Evolutionary conservation across 2,797 vertebrate species (phyloP), one percentile per base, ranked within the genome.

Genomic region (Cyprinella venusta): DNA sequence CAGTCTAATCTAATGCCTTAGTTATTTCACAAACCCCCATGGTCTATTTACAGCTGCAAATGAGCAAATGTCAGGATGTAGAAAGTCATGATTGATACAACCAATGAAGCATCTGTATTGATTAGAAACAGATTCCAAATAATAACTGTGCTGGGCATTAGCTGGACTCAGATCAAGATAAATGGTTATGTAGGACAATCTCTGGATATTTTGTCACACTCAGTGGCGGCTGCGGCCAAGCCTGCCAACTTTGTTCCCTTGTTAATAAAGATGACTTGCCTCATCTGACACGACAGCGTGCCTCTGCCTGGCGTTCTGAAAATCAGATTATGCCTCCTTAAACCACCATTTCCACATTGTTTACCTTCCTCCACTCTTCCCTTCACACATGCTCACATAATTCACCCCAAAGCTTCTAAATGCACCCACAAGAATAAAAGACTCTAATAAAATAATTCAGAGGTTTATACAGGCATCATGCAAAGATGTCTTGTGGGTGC

Each of bases 321-420:
- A 88, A 89, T 87, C 81, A 71, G 87, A 89, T 89, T 84, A 89
- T 86, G 74, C 76, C 84, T 86, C 74, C 80, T 89, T 87, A 87
- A 83, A 79, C 69, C 70, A 85, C 81, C 84, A 86, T 87, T 89
- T 88, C 86, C 86, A 84, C 81, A 81, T 69, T 84, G 79, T 87
- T 88, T 89, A 89, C 86, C 85, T 80, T 83, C 79, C 77, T 86
- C 79, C 78, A 86, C 45, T 86, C 83, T 85, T 86, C 54, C 78
- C 74, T 70, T 87, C 81, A 54, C 69, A 86, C 75, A 75, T 30
- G 36, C 67, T 80, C 81, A 81, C 79, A 86, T 70, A 86, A 88
- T 65, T 86, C 71, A 85, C 40, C 63, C 65, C 24, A 21, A 61
- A 86, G 88, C 84, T 82, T 83, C 79, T 84, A 83, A 87, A 74